A percentile compares a stretch with the other conserved stretches of the same genome.
Conservation (phyloP, 1,140 invertebrate species). For the Trichogramma pretiosum region DNA sequence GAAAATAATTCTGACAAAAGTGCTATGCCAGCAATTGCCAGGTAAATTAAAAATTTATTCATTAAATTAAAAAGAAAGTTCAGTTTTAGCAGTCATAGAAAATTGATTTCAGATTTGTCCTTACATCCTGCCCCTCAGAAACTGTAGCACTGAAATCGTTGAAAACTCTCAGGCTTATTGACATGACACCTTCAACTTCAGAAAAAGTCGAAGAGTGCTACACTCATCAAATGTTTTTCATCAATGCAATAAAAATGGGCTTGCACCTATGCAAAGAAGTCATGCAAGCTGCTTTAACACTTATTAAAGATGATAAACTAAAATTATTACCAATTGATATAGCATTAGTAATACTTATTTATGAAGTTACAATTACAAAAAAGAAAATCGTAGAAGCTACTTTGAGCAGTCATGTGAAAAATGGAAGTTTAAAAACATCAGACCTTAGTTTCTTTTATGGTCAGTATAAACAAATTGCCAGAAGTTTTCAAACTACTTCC, state of each 20-base stretch:
- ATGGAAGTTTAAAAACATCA: slow-evolving; percentile 33
- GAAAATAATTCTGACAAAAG: slow-evolving; percentile 23
- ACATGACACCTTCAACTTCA: slow-evolving; percentile 31
- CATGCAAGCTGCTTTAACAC: slow-evolving; percentile 21
- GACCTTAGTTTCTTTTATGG: slow-evolving; percentile 27
- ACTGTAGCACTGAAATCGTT: slow-evolving; percentile 31
- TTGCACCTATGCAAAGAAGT: slow-evolving; percentile 30
- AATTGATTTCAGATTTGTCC: slow-evolving; percentile 30
- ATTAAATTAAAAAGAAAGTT: slow-evolving; percentile 11
- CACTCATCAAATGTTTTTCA: slow-evolving; percentile 30
- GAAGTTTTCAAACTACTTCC: slow-evolving; percentile 28
- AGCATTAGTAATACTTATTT: slow-evolving; percentile 32
- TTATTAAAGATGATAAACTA: slow-evolving; percentile 26
- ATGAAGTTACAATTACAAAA: slow-evolving; percentile 20
- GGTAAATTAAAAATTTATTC: slow-evolving; percentile 23
- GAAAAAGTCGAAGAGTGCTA: slow-evolving; percentile 31
- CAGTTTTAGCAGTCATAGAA: slow-evolving; percentile 1
- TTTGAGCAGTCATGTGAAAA: slow-evolving; percentile 33
- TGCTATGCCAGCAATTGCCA: slow-evolving; percentile 31
- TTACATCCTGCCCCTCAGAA: slow-evolving; percentile 23
- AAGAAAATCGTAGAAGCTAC: slow-evolving; percentile 29
- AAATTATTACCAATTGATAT: slow-evolving; percentile 35
- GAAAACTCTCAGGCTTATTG: slow-evolving; percentile 26
- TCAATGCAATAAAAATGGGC: slow-evolving; percentile 31
- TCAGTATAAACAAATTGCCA: slow-evolving; percentile 29